These are phyloP conservation scores for Athrips mouffetella DNA, from an alignment of 2,888 invertebrate genomes.

Conservation along the genomic window DNA sequence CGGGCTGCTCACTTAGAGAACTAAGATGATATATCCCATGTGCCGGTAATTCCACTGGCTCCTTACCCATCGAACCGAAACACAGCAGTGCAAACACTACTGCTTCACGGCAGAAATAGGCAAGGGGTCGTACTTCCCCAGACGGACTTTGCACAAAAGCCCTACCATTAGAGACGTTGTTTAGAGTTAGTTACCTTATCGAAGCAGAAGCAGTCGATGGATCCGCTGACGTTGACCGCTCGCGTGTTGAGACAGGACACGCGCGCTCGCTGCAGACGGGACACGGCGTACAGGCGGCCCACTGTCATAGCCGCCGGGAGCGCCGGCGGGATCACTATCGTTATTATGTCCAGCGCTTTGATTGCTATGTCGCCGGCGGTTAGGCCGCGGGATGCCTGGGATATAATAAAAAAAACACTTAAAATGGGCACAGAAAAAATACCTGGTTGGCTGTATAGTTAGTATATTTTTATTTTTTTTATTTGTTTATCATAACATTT, in stretches of 20 bases:
- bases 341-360: slow-evolving; percentile 93
- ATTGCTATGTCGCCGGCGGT: slow-evolving; percentile 81
- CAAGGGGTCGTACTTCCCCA: too few species aligned
- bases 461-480: too few species aligned
- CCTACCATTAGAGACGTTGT: too few species aligned
- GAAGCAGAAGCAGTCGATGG: slow-evolving; percentile 92
- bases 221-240: slow-evolving; percentile 95
- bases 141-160: too few species aligned
- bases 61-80: too few species aligned
- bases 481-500: too few species aligned
- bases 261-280: slow-evolving; percentile 84
- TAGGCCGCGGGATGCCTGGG: slow-evolving; percentile 79
- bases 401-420: slow-evolving; percentile 11
- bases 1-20: too few species aligned
- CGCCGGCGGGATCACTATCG: slow-evolving; percentile 97
- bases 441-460: too few species aligned
- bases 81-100: too few species aligned
- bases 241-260: slow-evolving; percentile 96
- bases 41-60: too few species aligned
- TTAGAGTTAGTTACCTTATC: slow-evolving; percentile 90
- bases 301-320: slow-evolving; percentile 98
- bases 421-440: not conserved
- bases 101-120: too few species aligned
- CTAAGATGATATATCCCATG: too few species aligned
- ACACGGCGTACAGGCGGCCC: slow-evolving; percentile 93